These are phyloP conservation scores for Grantiella picta DNA, from an alignment of 2,113 vertebrate genomes.

Conservation along the genomic window DNA sequence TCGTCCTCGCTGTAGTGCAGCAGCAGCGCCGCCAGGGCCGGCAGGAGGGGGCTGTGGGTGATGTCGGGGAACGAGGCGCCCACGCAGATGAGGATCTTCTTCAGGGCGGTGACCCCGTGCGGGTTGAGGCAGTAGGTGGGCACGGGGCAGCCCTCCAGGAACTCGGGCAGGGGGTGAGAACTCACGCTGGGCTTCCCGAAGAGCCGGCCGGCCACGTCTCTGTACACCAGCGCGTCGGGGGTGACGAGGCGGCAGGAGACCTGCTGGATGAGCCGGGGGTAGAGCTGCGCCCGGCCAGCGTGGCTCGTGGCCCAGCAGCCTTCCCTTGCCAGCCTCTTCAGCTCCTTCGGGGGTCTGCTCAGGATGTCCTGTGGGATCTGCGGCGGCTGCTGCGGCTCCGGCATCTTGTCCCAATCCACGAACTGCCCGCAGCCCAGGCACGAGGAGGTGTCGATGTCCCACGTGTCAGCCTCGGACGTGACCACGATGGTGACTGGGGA, in stretches of 20 bases:
- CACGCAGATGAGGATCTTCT: constrained; percentile 81
- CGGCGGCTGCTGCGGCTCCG: constrained; percentile 33
- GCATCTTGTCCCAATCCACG: constrained; percentile 85
- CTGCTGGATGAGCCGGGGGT: constrained; percentile 79
- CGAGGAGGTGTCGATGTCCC: constrained; percentile 72
- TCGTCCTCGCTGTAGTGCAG: constrained; percentile 86
- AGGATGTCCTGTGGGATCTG: constrained; percentile 61
- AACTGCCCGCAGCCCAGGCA: constrained; percentile 77
- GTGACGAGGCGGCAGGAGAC: constrained; percentile 70
- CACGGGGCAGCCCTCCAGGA: constrained; percentile 78
- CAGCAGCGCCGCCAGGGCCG: constrained; percentile 80
- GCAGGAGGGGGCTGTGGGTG: constrained; percentile 81
- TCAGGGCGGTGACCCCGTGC: constrained; percentile 76
- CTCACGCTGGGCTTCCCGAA: constrained; percentile 74
- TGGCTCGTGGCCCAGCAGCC: constrained; percentile 79
- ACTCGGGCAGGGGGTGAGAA: constrained; percentile 78
- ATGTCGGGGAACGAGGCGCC: constrained; percentile 78
- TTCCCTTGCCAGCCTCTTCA: constrained; percentile 79
- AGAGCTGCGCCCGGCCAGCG: constrained; percentile 76
- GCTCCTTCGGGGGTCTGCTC: constrained; percentile 59
- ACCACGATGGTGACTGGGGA: constrained; percentile 72
- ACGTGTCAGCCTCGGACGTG: constrained; percentile 73
- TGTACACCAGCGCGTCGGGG: constrained; percentile 72
- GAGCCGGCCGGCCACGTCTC: constrained; percentile 61
- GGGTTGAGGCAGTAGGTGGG: constrained; percentile 82